Base-by-base conservation (phyloP, 1,140 invertebrate genomes). In the Eciton burchellii region DNA sequence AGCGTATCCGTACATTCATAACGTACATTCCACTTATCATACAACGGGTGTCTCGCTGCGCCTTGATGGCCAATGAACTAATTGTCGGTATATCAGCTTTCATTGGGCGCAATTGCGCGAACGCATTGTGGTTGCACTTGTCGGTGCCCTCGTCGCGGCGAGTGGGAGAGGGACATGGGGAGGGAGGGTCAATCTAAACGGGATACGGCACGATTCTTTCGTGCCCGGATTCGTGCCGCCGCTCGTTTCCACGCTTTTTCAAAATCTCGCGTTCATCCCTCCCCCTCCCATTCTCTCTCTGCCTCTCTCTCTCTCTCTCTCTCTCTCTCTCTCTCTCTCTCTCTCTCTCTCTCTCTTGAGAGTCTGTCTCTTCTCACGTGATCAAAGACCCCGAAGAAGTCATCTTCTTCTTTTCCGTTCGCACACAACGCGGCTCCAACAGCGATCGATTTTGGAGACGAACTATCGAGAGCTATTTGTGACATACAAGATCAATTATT, bases 41-140 rank as follows among this genome's bases (percentile, higher is more conserved):
- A 82, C 49, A 73, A 56, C 73, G 70, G 59, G 68, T 62, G 52
- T 72, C 66, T 84, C 68, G 66, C 49, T 84, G 83, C 73, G 89
- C 77, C 90, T 90, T 89, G 84, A 83, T 85, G 88, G 83, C 86
- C 91, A 92, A 92, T 90, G 88, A 91, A 90, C 89, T 92, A 92
- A 92, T 92, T 92, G 90, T 87, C 90, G 59, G 83, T 87, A 85
- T 92, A 91, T 92, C 91, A 91, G 84, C 91, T 92, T 92, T 92
- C 91, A 92, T 92, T 92, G 91, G 88, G 86, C 86, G 73, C 88
- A 92, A 92, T 92, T 91, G 91, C 81, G 59, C 81, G 70, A 91
- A 87, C 87, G 89, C 88, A 84, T 89, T 86, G 88, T 85, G 72
- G 74, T 92, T 91, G 84, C 84, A 89, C 82, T 89, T 89, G 89